A percentile compares a stretch with the other conserved stretches of the same genome.
Conservation (phyloP, 2,888 invertebrate species). For the Spodoptera exigua region DNA sequence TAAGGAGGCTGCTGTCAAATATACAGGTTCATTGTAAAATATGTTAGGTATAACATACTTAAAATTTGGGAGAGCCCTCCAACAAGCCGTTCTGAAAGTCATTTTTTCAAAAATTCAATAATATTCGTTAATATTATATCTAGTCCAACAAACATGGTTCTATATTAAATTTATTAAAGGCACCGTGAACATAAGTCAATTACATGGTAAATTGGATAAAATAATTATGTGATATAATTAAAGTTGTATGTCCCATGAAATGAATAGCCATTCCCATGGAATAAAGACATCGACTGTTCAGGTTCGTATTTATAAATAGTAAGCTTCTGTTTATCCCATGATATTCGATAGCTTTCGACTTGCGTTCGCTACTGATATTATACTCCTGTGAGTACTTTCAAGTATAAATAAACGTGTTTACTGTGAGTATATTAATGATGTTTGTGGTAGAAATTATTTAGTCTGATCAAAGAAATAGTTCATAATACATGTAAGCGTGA, state of each 20-base stretch:
- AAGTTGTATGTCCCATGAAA: conserved; percentile 25
- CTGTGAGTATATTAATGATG: conserved; percentile 7
- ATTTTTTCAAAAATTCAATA: no score
- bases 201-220: neutral
- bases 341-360: conserved; percentile 12
- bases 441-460: no score
- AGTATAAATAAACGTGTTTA: neutral
- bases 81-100: no score
- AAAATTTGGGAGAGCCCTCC: no score
- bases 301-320: conserved; percentile 8
- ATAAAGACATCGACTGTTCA: conserved; percentile 33
- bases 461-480: no score
- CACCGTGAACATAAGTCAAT: neutral
- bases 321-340: conserved; percentile 15
- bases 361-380: neutral
- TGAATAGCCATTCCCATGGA: conserved; percentile 18
- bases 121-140: neutral
- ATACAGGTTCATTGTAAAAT: no score
- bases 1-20: no score
- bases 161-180: conserved; percentile 14
- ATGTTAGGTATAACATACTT: no score
- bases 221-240: conserved; percentile 11
- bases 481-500: no score
- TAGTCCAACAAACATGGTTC: no score
- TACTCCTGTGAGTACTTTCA: neutral